Evolutionary conservation across 1,140 invertebrate genomes (phyloP).

Genomic region (Tetragonula clypearis): DNA sequence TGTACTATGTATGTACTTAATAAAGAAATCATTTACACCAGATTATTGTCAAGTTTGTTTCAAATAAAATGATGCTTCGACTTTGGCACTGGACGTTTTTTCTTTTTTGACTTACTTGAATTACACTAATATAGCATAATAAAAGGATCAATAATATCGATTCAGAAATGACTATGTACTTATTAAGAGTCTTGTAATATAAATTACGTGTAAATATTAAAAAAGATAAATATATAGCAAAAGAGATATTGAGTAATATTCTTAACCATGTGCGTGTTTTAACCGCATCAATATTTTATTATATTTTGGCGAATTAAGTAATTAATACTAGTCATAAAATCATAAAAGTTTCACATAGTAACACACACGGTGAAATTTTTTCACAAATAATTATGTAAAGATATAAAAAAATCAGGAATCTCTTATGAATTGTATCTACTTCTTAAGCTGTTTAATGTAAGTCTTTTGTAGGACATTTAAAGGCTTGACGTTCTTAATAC

Average conservation of each 20-base stretch:
- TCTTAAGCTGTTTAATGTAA: slow-evolving; percentile 36
- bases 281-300: slow-evolving; percentile 16
- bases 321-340: not conserved
- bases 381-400: slow-evolving; percentile 17
- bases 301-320: slow-evolving; percentile 2
- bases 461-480: slow-evolving; percentile 38
- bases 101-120: slow-evolving; percentile 28
- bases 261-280: slow-evolving; percentile 49
- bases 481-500: slow-evolving; percentile 26
- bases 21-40: slow-evolving; percentile 65
- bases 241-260: slow-evolving; percentile 12
- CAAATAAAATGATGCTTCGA: slow-evolving; percentile 64
- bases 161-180: slow-evolving; percentile 45
- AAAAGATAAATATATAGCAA: slow-evolving; percentile 40
- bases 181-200: slow-evolving; percentile 41
- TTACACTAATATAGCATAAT: slow-evolving; percentile 47
- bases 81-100: slow-evolving; percentile 72
- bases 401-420: slow-evolving; percentile 19
- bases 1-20: slow-evolving; percentile 51
- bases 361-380: slow-evolving; percentile 8
- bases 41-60: slow-evolving; percentile 72
- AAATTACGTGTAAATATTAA: slow-evolving; percentile 26
- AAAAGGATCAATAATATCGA: slow-evolving; percentile 49
- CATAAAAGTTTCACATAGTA: not conserved
- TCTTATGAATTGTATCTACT: slow-evolving; percentile 13